Base-by-base conservation (phyloP, 2,113 vertebrate species). In the Aptenodytes patagonicus region DNA sequence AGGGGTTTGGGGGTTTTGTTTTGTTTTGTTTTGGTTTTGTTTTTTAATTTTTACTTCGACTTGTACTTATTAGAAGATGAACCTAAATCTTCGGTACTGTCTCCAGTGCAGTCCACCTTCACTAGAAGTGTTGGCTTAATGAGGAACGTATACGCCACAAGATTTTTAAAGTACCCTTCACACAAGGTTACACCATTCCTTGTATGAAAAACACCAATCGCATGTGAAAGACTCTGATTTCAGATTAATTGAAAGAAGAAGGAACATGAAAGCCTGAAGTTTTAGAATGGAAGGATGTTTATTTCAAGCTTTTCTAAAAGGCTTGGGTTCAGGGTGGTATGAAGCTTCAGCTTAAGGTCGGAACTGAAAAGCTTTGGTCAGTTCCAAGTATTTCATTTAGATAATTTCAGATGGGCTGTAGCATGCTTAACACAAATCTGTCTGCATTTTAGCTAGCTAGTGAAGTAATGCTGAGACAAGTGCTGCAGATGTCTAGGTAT, bases 1-100 rank as follows among this genome's bases (percentile, higher is more conserved):
- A 34, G 6, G 8, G 4, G 0, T 0, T 25, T 36, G 46, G 10
- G 9, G 16, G 3, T 7, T 34, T 25, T 13, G 24, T 32, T 7
- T 32, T 32, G 5, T 5, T 18, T 47, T 34, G 7, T 8, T 51
- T 51, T 51, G 13, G 1, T 7, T 54, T 47, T 3, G 0, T 3
- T 51, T 64, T 71, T 52, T 5, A 14, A 18, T 47, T 81, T 86
- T 73, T 61, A 7, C 19, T 84, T 82, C 5, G 2, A 40, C 7
- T 79, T 71, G 7, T 51, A 71, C 4, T 42, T 71, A 17, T 11
- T 47, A 66, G 60, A 58, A 57, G 25, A 40, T 13, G 7, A 84
- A 28, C 6, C 15, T 62, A 76, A 84, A 64, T 15, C 6, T 92
- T 78, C 51, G 42, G 17, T 42, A 4, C 19, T 58, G 32, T 44